Evolutionary conservation across 1,140 invertebrate genomes (phyloP), one percentile per base, ranked within the genome.

Genomic region (Eriosoma lanigerum): DNA sequence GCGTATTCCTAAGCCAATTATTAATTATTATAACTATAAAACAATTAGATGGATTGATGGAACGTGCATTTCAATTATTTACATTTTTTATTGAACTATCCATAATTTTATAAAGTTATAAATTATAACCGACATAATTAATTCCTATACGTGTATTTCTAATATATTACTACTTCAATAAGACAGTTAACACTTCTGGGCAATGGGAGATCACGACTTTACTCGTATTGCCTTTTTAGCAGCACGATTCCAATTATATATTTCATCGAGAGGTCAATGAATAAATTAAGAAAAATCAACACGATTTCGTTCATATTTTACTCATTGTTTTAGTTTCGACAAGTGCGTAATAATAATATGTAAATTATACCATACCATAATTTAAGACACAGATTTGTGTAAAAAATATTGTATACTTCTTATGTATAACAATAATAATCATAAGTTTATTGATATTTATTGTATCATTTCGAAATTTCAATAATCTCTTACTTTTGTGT

Each of bases 171-270:
- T 38, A 38, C 48, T 68, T 68, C 66, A 3, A 48, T 68, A 17
- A 44, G 66, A 68, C 13, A 26, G 15, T 17, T 68, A 68, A 48
- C 66, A 68, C 66, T 68, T 68, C n/a, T 68, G 66, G 66, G 44
- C 44, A 21, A 68, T 24, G 44, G 44, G 24, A 9, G 48, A 24
- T 68, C 66, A 68, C 66, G 66, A 68, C 44, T 68, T 26, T 8
- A 24, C 66, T 48, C 44, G 66, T 48, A 48, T 68, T 17, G 66
- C 66, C 44, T 68, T 68, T 68, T 68, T 24, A 44, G 21, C 66
- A 68, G 66, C 66, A 68, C 66, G 66, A 68, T 68, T 68, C 44
- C 44, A 46, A 68, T 68, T 68, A 68, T 26, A 48, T 8, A 38
- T 4, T 68, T 68, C 46, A 48, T 48, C 44, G 66, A 26, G 66